Evolutionary conservation across 2,888 invertebrate genomes (phyloP), one percentile per base, ranked within the genome.

Genomic region (Galeopsomyia nigrocyanea): DNA sequence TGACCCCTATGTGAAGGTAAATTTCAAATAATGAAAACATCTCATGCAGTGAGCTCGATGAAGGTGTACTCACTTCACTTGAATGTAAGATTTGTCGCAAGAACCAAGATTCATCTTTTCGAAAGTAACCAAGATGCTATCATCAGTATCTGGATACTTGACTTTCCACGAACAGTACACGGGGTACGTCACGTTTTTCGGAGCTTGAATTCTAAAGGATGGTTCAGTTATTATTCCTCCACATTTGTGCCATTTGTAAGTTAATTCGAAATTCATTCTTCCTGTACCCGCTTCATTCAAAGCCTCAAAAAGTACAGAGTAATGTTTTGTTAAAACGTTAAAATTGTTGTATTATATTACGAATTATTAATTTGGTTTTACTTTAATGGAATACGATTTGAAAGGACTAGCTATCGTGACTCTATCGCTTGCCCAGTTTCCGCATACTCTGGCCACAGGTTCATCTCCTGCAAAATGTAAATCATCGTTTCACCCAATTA

Each of bases 131-230:
- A 88, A 82, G 53, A 87, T 84, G 14, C 77, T 74, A 26, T 80
- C 81, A 6, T 78, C 84, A 0, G 68, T 76, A 13, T 82, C 79
- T 0, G 87, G 84, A 53, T 86, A 87, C 14, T 87, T 83, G 0
- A 94, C 80, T 22, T 88, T 80, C 95, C 96, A 96, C 0, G 89
- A 89, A 84, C 97, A 98, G 79, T 93, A 91, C 16, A 92, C 79
- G 0, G 88, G 84, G 14, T 87, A 86, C 0, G 83, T 80, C 61
- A 87, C 78, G 78, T 87, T 88, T 58, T 81, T 80, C 0, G 89
- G 89, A 73, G 91, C 88, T 79, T 88, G 85, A 80, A 93, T 80
- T 75, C 86, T 80, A 80, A 88, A 87, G 78, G 84, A 77, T 79
- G 89, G 80, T 5, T 83, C 86, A 6, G 69, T 76, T 1, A 92